Conservation (phyloP, 2,113 vertebrate species). For the Tragulus kanchil region DNA sequence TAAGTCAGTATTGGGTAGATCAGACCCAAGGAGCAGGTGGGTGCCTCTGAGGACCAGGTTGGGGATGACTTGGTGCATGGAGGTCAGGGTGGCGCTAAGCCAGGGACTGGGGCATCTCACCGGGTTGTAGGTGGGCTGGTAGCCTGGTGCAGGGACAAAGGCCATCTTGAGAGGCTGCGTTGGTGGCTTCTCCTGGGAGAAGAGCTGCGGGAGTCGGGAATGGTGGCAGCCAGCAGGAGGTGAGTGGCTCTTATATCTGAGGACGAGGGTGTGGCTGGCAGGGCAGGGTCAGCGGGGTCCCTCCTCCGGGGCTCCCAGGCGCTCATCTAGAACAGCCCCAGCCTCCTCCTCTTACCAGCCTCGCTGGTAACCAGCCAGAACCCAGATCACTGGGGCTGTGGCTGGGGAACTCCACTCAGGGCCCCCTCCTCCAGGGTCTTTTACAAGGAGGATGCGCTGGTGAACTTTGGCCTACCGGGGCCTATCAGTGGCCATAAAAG, state of each 20-base stretch:
- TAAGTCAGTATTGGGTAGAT: background rate
- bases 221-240: background rate
- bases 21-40: background rate
- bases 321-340: background rate
- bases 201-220: background rate
- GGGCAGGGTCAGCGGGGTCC: background rate
- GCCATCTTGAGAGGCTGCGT: slow-evolving; percentile 57
- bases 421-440: background rate
- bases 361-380: background rate
- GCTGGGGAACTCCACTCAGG: background rate
- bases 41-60: background rate
- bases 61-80: background rate
- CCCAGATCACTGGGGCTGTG: background rate
- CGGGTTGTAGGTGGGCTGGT: slow-evolving; percentile 90
- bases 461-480: background rate
- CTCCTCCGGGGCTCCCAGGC: background rate
- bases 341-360: background rate
- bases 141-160: slow-evolving; percentile 90
- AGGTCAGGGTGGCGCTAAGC: too few relatives aligned
- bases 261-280: background rate
- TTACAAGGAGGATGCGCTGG: slow-evolving; percentile 27
- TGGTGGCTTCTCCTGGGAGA: background rate
- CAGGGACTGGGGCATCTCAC: slow-evolving; percentile 84
- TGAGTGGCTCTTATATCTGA: slow-evolving; percentile 59
- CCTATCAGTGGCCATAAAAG: slow-evolving; percentile 62